Evolutionary conservation across 2,113 vertebrate genomes (phyloP).

Genomic region (Thymallus thymallus): DNA sequence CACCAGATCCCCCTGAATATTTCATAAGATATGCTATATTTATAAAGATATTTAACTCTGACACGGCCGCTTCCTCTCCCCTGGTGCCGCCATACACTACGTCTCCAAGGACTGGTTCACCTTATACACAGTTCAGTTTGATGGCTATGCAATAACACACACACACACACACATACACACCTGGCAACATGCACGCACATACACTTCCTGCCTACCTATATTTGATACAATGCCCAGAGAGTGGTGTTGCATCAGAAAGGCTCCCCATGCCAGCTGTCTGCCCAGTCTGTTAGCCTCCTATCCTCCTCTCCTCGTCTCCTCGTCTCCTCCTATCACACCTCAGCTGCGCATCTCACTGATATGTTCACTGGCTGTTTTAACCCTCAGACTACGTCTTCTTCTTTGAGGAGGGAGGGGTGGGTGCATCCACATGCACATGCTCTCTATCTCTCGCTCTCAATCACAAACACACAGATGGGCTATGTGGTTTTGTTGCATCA

Average conservation of each 20-base stretch:
- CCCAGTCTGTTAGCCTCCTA: conserved; percentile 76
- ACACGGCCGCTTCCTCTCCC: conserved; percentile 11
- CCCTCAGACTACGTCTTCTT: not conserved
- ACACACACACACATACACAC: conserved; percentile 20
- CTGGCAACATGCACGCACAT: conserved; percentile 40
- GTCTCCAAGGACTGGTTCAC: not conserved
- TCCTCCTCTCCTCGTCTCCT: no score
- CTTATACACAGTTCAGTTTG: not conserved
- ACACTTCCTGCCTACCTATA: conserved; percentile 86
- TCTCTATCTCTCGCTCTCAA: not conserved
- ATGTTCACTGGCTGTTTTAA: conserved; percentile 49
- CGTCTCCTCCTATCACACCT: conserved; percentile 70
- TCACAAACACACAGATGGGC: not conserved
- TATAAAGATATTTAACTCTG: conserved; percentile 48
- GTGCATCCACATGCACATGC: no score
- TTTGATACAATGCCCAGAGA: conserved; percentile 87
- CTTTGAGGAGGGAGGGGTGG: not conserved
- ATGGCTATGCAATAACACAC: not conserved
- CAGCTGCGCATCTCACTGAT: conserved; percentile 71
- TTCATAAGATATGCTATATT: conserved; percentile 46
- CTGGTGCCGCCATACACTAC: not conserved
- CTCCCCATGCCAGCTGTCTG: conserved; percentile 77
- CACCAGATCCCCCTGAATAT: conserved; percentile 42
- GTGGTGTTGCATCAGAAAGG: conserved; percentile 83
- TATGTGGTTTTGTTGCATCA: conserved; percentile 4